Evolutionary conservation across 2,113 vertebrate species (phyloP).

Genomic region (Syngnathus typhle): DNA sequence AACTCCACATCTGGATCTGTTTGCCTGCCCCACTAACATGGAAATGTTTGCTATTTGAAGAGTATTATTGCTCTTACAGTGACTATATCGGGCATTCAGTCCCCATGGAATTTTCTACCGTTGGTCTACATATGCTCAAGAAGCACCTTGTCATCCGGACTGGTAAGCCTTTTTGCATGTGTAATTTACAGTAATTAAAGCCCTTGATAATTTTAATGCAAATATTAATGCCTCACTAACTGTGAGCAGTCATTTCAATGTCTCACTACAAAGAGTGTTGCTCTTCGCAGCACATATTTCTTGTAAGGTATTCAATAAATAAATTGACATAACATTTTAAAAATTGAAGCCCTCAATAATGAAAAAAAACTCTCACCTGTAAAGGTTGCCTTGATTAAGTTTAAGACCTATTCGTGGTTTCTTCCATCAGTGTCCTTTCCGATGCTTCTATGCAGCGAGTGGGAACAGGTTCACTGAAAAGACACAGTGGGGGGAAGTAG

Average conservation of each 20-base stretch:
- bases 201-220: slow-evolving; percentile 11
- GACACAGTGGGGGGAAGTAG: slow-evolving; percentile 73
- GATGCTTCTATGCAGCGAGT: slow-evolving; percentile 61
- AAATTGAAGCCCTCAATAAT: neutral
- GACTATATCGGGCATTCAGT: neutral
- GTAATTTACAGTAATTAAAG: slow-evolving; percentile 14
- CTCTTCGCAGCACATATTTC: slow-evolving; percentile 11
- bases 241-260: neutral
- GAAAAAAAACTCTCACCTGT: slow-evolving; percentile 2
- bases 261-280: neutral
- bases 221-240: slow-evolving; percentile 6
- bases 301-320: slow-evolving; percentile 8
- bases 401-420: slow-evolving; percentile 23
- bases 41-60: neutral
- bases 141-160: neutral
- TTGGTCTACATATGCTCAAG: slow-evolving; percentile 2
- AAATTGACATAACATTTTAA: neutral
- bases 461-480: slow-evolving; percentile 70
- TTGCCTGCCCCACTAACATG: neutral
- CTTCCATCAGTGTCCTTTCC: slow-evolving; percentile 31
- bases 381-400: slow-evolving; percentile 24
- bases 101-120: neutral
- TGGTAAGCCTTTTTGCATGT: neutral
- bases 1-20: neutral
- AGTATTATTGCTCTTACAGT: neutral